These are phyloP conservation scores for Ophonus ardosiacus DNA, from an alignment of 2,888 invertebrate species.

Conservation along the genomic window DNA sequence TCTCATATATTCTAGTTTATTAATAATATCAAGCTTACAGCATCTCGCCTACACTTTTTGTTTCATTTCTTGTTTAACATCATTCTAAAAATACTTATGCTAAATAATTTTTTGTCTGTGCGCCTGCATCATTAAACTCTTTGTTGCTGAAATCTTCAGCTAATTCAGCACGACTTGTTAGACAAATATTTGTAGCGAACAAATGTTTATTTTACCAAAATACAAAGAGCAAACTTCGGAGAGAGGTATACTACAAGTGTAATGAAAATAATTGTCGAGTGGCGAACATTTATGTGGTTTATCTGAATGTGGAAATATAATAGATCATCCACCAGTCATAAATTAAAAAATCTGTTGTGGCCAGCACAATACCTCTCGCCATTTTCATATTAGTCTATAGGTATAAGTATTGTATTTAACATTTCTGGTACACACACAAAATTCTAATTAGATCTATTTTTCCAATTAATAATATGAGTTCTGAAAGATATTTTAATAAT, in stretches of 20 bases:
- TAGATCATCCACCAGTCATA: too few relatives aligned
- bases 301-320: too few relatives aligned
- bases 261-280: conserved; percentile 1
- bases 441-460: too few relatives aligned
- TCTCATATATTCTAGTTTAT: conserved; percentile 34
- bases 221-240: background rate
- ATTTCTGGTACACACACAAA: too few relatives aligned
- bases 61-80: conserved; percentile 14
- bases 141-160: background rate
- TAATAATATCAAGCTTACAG: conserved; percentile 22
- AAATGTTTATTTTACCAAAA: conserved; percentile 2
- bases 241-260: background rate
- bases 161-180: background rate
- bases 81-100: conserved; percentile 17
- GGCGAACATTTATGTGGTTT: background rate
- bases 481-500: too few relatives aligned
- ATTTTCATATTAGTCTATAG: too few relatives aligned
- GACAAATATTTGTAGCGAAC: background rate
- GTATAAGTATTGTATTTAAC: too few relatives aligned
- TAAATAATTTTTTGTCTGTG: conserved; percentile 5
- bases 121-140: background rate
- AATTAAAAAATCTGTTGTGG: too few relatives aligned
- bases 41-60: background rate
- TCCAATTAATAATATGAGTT: too few relatives aligned
- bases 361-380: too few relatives aligned